Conservation (phyloP, 2,888 invertebrate genomes). For the Stomorhina lunata region DNA sequence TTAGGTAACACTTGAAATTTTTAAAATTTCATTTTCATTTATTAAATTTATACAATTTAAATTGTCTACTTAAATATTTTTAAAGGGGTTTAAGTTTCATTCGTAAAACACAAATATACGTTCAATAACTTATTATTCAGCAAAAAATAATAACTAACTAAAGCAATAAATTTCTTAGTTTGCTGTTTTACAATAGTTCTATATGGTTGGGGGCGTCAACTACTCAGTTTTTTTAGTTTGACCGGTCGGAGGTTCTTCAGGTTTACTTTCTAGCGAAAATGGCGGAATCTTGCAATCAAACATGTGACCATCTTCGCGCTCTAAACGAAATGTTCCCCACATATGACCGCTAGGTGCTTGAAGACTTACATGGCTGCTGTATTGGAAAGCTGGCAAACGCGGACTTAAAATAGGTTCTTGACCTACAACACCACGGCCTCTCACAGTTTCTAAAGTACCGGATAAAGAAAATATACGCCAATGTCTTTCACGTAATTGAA, state of each 20-base stretch:
- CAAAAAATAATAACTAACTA: conserved; percentile 42
- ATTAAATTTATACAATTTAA: conserved; percentile 47
- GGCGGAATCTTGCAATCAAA: conserved; percentile 99
- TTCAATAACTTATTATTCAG: conserved; percentile 28
- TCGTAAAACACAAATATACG: conserved; percentile 1
- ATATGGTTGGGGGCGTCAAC: neutral
- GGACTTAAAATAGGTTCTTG: conserved; percentile 96
- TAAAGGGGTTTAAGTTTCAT: conserved; percentile 3
- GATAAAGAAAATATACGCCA: conserved; percentile 98
- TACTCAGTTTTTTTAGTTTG: conserved; percentile 57
- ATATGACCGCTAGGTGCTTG: conserved; percentile 97
- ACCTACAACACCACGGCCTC: conserved; percentile 97
- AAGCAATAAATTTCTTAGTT: conserved; percentile 36
- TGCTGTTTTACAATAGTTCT: neutral
- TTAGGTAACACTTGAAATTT: conserved; percentile 51
- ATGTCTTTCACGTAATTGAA: conserved; percentile 97
- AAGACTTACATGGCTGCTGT: conserved; percentile 97
- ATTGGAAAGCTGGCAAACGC: conserved; percentile 96
- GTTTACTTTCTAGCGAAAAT: conserved; percentile 97
- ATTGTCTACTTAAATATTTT: conserved; percentile 57
- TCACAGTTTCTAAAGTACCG: conserved; percentile 95
- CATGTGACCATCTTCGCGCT: conserved; percentile 96
- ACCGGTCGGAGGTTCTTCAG: conserved; percentile 82
- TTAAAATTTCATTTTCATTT: conserved; percentile 34
- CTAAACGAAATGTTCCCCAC: conserved; percentile 96